phyloP scores from a whole-genome alignment of 2,797 vertebrate species.

The Morelia viridis region DNA sequence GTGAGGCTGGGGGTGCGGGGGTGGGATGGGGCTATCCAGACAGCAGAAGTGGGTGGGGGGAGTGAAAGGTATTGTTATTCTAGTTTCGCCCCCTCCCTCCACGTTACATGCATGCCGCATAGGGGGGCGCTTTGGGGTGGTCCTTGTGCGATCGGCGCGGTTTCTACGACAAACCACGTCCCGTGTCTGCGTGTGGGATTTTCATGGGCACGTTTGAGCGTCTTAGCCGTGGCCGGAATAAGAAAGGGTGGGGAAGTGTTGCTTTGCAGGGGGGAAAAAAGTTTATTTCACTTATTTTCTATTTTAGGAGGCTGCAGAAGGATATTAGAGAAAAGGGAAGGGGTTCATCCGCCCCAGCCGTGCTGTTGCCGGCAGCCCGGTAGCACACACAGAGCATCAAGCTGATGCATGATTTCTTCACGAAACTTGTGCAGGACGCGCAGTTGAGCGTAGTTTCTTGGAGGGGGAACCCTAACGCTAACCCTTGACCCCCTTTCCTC shows the following conservation, averaged over 20 bases:
- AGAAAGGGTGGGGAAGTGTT: background rate
- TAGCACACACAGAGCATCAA: background rate
- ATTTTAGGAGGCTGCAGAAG: background rate
- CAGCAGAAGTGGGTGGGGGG: background rate
- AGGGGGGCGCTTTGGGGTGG: background rate
- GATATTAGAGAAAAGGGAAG: background rate
- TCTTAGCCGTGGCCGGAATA: constrained; percentile 3
- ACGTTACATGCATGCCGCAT: background rate
- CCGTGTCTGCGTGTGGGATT: background rate
- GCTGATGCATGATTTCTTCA: background rate
- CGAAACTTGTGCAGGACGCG: background rate
- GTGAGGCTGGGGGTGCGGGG: background rate
- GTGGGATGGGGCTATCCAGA: background rate
- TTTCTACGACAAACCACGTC: background rate
- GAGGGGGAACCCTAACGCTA: background rate
- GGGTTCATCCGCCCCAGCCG: background rate
- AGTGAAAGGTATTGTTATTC: background rate
- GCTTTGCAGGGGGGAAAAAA: background rate
- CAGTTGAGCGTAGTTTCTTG: background rate
- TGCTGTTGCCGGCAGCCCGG: background rate
- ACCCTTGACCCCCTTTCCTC: background rate
- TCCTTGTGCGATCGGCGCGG: too few relatives aligned
- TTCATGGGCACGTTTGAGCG: background rate
- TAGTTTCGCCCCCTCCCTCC: too few relatives aligned
- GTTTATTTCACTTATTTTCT: background rate